phyloP scores from a whole-genome alignment of 2,888 invertebrate species.

The Stenotaenia linearis region DNA sequence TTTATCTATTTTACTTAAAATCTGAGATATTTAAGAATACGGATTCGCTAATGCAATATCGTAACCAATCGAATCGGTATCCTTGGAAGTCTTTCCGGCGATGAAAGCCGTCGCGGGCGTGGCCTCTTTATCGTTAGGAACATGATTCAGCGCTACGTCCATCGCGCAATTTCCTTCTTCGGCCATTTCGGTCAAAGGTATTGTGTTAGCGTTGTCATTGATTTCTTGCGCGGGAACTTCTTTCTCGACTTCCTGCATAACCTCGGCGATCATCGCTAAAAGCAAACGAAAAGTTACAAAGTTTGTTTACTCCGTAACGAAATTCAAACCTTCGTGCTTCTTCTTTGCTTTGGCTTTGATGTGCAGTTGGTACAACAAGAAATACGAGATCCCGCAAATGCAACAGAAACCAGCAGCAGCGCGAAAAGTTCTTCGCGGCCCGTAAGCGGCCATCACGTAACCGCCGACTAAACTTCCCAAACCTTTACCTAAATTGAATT shows the following conservation, averaged over 20 bases:
- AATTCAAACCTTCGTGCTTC: not conserved
- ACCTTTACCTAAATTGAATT: conserved; percentile 59
- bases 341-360: conserved; percentile 21
- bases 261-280: not conserved
- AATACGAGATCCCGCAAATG: conserved; percentile 64
- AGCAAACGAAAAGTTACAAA: too few species aligned
- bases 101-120: not conserved
- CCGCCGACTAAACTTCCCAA: conserved; percentile 77
- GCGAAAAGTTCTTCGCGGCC: conserved; percentile 69
- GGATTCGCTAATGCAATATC: not conserved
- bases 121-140: not conserved
- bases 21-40: not conserved
- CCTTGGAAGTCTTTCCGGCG: not conserved
- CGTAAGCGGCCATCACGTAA: conserved; percentile 65
- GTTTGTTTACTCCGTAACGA: too few species aligned
- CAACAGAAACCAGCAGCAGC: conserved; percentile 71
- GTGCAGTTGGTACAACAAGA: conserved; percentile 59
- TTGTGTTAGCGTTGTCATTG: not conserved
- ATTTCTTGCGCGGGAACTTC: not conserved
- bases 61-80: not conserved
- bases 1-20: not conserved
- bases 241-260: not conserved
- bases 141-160: not conserved
- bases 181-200: not conserved
- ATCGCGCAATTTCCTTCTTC: not conserved